Conservation (phyloP, 2,888 invertebrate species). For the Ormia ochracea region DNA sequence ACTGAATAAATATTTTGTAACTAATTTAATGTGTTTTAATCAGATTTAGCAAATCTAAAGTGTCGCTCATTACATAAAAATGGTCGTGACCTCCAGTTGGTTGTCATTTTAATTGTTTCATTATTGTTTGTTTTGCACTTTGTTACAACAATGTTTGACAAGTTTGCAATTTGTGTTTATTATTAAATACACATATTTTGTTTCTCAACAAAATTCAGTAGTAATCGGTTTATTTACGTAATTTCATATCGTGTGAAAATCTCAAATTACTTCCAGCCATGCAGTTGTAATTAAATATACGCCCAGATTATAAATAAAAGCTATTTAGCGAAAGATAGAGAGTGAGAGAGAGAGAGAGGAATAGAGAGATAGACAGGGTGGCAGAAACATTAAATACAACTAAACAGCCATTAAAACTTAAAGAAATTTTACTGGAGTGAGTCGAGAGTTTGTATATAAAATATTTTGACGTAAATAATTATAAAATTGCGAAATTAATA, state of each 20-base stretch:
- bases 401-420: not conserved
- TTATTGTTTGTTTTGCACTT: not conserved
- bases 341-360: too few species aligned
- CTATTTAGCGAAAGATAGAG: too few species aligned
- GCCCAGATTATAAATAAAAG: not conserved
- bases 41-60: not conserved
- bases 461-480: too few species aligned
- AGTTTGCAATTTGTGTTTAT: constrained; percentile 16
- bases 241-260: constrained; percentile 61
- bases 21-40: too few species aligned
- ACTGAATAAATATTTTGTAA: too few species aligned
- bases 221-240: constrained; percentile 42
- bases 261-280: constrained; percentile 36
- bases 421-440: constrained; percentile 20
- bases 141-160: constrained; percentile 27
- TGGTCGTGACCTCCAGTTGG: not conserved
- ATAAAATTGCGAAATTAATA: too few species aligned
- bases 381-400: constrained; percentile 6
- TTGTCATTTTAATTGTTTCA: not conserved
- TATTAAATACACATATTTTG: constrained; percentile 1
- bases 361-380: not conserved
- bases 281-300: constrained; percentile 39
- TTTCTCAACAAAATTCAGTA: constrained; percentile 2
- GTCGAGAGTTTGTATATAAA: not conserved
- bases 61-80: not conserved